Evolutionary conservation across 64 coral and sea anemone genomes (phyloP), one percentile per base, ranked within the genome.

Genomic region (Astreopora myriophthalma): DNA sequence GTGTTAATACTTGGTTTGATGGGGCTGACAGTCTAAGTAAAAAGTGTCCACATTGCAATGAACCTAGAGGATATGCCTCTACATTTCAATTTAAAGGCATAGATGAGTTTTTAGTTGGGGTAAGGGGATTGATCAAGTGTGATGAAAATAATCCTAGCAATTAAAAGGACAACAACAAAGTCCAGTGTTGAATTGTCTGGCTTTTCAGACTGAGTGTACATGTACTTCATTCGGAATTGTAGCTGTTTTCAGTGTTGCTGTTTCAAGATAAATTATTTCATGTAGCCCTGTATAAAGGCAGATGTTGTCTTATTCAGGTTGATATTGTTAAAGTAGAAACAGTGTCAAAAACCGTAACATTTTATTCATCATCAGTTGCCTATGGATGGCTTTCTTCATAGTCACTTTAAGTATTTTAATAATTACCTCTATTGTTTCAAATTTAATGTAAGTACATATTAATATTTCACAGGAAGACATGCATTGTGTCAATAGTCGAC

Each of bases 31-130:
- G 89, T 8, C 31, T 91, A 34, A 91, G 40, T 67, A 91, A 91
- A 39, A 91, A 82, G 33, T 92, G 89, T 34, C 89, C 69, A n/a
- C 79, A 92, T 46, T 84, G 89, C 72, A 84, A 62, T 84, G 89
- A 92, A 71, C 66, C 89, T 16, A 84, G 69, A 63, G 89, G 89
- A 23, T 85, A 92, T 85, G 69, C 79, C 32, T 85, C 58, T 40
- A 84, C 66, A 33, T 92, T 85, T 44, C 89, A 92, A 31, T 92
- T 92, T 39, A 92, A 85, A 71, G 89, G 69, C 23, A n/a, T n/a
- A n/a, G n/a, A 90, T 89, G 87, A 89, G 5, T 89, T 89, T 42
- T 34, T 79, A 11, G 76, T 29, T 46, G 87, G 87, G 26, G 46
- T 89, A 29, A 66, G 26, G n/a, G 38, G 3, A 28, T 29, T 79